Percentiles rank a stretch among this genome's conserved stretches.
These are phyloP conservation scores for Diaphora mendica DNA, from an alignment of 2,888 invertebrate species.

Conservation along the genomic window DNA sequence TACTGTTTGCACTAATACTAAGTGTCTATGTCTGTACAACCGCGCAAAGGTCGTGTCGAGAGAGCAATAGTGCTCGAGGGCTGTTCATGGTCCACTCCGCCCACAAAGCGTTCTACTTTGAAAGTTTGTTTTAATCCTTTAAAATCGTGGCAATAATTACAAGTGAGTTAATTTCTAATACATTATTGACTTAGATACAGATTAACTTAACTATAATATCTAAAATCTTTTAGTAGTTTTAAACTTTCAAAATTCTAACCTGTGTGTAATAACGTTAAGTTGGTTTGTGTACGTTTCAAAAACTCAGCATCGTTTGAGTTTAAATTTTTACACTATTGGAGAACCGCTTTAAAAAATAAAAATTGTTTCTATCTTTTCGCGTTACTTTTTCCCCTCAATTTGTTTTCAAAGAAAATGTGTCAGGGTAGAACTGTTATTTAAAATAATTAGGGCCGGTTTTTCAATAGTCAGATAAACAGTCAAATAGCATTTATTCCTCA, in stretches of 20 bases:
- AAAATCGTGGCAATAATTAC: slow-evolving; percentile 37
- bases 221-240: background rate
- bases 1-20: slow-evolving; percentile 56
- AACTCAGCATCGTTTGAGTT: background rate
- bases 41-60: slow-evolving; percentile 66
- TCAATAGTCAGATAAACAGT: no score
- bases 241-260: background rate
- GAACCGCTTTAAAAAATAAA: background rate
- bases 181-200: background rate
- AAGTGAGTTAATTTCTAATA: slow-evolving; percentile 5
- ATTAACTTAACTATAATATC: background rate
- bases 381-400: background rate
- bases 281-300: background rate
- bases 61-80: slow-evolving; percentile 69
- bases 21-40: slow-evolving; percentile 58
- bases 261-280: background rate
- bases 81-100: slow-evolving; percentile 75
- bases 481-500: no score
- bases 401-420: background rate
- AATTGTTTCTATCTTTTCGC: background rate
- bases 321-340: background rate
- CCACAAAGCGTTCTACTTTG: slow-evolving; percentile 71
- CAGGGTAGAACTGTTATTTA: background rate
- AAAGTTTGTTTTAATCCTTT: slow-evolving; percentile 56
- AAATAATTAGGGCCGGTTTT: no score